Conservation (phyloP, 2,113 vertebrate genomes). For the Chamaetylas fuelleborni region DNA sequence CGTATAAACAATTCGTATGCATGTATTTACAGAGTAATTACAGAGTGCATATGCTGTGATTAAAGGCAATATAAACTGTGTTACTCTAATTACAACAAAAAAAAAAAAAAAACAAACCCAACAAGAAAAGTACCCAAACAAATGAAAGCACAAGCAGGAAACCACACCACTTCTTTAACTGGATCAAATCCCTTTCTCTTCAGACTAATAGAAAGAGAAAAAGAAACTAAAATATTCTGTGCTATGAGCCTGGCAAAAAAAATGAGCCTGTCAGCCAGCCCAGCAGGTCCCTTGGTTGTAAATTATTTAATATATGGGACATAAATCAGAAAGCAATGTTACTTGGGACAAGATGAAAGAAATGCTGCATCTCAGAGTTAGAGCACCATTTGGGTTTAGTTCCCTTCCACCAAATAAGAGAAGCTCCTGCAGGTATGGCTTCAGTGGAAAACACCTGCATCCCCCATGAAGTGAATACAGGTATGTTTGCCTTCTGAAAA, state of each 20-base stretch:
- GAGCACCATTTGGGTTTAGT: neutral
- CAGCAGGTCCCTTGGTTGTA: neutral
- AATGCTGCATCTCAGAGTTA: neutral
- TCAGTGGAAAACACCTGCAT: neutral
- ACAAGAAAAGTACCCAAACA: neutral
- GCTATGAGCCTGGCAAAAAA: conserved; percentile 8
- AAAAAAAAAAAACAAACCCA: too few relatives aligned
- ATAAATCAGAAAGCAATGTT: conserved; percentile 40
- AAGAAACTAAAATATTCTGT: neutral
- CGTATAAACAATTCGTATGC: conserved; percentile 58
- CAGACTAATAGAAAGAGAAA: neutral
- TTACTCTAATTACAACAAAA: conserved; percentile 46
- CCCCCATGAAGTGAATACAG: neutral
- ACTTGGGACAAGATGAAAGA: conserved; percentile 38
- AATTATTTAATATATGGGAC: conserved; percentile 50
- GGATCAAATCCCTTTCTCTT: neutral
- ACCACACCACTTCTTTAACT: neutral
- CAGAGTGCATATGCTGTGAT: conserved; percentile 38
- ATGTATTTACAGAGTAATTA: conserved; percentile 65
- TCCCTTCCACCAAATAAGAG: neutral
- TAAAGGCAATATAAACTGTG: conserved; percentile 63
- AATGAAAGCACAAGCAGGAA: neutral
- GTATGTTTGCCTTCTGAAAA: neutral
- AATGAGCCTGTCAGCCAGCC: neutral
- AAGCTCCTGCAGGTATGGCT: neutral